Evolutionary conservation across 1,140 invertebrate genomes (phyloP), one percentile per base, ranked within the genome.

Genomic region (Anagrus nilaparvatae): DNA sequence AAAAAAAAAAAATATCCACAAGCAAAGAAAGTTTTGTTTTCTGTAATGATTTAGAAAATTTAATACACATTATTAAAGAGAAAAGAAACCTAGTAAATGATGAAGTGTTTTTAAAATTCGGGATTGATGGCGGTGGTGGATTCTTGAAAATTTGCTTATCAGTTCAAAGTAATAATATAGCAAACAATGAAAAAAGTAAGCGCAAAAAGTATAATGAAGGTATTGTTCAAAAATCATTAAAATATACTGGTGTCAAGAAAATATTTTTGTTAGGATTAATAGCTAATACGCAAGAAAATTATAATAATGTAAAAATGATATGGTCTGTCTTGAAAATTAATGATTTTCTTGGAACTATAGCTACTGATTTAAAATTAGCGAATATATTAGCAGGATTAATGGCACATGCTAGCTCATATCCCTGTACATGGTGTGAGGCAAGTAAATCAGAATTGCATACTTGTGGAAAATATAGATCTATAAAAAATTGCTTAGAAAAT

Each of bases 91-190:
- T n/a, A n/a, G n/a, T n/a, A n/a, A 34, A 3, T 34, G 13, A 5
- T n/a, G 19, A 34, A 10, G 5, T n/a, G 19, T 19, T 30, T 30
- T 9, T 30, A 3, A 46, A 46, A 40, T 14, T 46, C 28, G 44
- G 44, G 4, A 40, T 40, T 10, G 37, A 46, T 29, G 37, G 44
- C 14, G 44, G 44, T 9, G 36, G 32, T 13, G 30, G 31, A 6
- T 46, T 46, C 28, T 23, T 46, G 19, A 46, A 40, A 34, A 13
- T 46, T 17, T 32, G 18, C 13, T 10, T 46, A 32, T 46, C 38
- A 10, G 29, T 46, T 29, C 37, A 46, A 46, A 3, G 20, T n/a
- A 18, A 13, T 31, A 21, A 33, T 3, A 39, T 14, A 10, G 2
- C 23, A 29, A 12, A 18, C 9, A 10, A 3, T 2, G 28, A 32